A percentile compares a stretch with the other conserved stretches of the same genome.
These are phyloP conservation scores for Chymomyza costata DNA, from an alignment of 1,140 invertebrate species.

Conservation along the genomic window DNA sequence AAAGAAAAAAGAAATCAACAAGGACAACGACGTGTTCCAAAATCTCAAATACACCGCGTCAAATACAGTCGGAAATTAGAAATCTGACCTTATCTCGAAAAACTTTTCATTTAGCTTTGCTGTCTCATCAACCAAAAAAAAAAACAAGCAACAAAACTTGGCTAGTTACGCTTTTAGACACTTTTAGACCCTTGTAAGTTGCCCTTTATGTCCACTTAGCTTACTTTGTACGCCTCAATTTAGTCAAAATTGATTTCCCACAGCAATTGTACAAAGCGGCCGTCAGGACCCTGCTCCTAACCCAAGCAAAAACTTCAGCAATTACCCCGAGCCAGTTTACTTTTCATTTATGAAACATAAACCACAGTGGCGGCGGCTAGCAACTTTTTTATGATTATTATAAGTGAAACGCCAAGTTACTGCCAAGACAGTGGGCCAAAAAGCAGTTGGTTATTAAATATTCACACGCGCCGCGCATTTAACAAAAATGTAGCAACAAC, in stretches of 20 bases:
- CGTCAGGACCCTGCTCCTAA: no score
- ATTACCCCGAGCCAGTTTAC: conserved; percentile 64
- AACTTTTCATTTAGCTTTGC: conserved; percentile 39
- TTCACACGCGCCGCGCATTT: conserved; percentile 73
- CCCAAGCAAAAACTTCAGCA: conserved; percentile 59
- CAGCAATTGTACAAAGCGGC: conserved; percentile 36
- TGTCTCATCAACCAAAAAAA: neutral
- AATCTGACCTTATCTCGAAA: conserved; percentile 51
- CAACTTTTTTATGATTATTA: conserved; percentile 71
- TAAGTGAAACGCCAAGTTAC: conserved; percentile 53
- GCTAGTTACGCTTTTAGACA: no score
- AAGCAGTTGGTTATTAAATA: conserved; percentile 60
- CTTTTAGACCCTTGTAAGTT: no score
- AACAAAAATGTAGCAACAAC: conserved; percentile 42
- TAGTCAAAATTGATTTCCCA: conserved; percentile 62
- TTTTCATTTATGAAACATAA: conserved; percentile 58
- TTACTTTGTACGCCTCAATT: no score
- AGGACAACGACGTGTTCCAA: conserved; percentile 32
- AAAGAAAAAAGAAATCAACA: neutral
- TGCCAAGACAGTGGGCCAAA: neutral
- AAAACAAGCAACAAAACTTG: no score
- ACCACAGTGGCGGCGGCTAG: conserved; percentile 50
- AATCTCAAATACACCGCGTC: conserved; percentile 47
- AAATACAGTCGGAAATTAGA: conserved; percentile 54
- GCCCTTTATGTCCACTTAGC: no score